Conservation (phyloP, 1,140 invertebrate genomes). For the Aphis craccivora region DNA sequence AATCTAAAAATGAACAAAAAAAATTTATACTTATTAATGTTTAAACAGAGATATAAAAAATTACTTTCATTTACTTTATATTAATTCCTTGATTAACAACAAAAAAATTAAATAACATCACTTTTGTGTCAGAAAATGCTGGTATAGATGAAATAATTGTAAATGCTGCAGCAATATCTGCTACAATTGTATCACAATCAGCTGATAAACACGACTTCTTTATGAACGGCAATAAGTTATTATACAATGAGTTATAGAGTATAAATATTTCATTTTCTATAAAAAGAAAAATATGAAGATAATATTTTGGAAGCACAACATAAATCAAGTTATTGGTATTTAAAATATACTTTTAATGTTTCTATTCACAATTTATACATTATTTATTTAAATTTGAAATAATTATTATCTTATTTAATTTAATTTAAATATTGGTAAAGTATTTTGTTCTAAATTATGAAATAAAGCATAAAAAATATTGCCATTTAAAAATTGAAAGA, state of each 20-base stretch:
- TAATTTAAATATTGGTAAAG: not conserved
- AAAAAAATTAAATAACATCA: slow-evolving; percentile 50
- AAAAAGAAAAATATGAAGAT: not conserved
- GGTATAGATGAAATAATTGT: slow-evolving; percentile 29
- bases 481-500: not conserved
- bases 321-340: not conserved
- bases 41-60: not conserved
- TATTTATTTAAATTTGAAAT: not conserved
- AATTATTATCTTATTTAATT: not conserved
- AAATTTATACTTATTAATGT: not conserved
- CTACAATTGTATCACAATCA: slow-evolving; percentile 45
- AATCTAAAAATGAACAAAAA: slow-evolving; percentile 1
- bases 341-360: not conserved
- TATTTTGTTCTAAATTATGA: not conserved
- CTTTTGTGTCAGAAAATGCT: slow-evolving; percentile 44
- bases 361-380: not conserved
- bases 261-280: slow-evolving; percentile 47
- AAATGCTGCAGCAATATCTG: slow-evolving; percentile 32
- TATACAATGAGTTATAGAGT: slow-evolving; percentile 13
- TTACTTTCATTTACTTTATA: not conserved
- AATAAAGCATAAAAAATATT: not conserved
- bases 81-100: slow-evolving; percentile 52
- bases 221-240: slow-evolving; percentile 41
- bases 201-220: slow-evolving; percentile 26
- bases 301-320: not conserved